Base-by-base conservation (phyloP, 2,113 vertebrate species). In the Silurus asotus region DNA sequence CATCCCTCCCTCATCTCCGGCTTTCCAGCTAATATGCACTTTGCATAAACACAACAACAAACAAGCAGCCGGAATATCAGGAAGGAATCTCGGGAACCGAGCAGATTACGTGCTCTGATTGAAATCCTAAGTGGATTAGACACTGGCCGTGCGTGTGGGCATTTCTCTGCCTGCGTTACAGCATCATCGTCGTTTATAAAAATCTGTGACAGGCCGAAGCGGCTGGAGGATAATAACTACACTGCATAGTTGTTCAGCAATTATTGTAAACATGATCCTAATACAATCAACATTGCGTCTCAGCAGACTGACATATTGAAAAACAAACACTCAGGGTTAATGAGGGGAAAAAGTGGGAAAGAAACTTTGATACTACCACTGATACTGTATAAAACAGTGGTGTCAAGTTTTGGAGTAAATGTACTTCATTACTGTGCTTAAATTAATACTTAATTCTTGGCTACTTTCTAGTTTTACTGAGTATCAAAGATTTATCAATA, bases 21-120 rank as follows among this genome's bases (percentile, higher is more conserved):
- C 10, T 61, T 48, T 61, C 37, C n/a, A 58, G 62, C 53, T 61
- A 76, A 83, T 81, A 83, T 48, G 28, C 37, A 51, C 58, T 64
- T 80, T 45, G 20, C 58, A 69, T 74, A 79, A 87, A 89, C 78
- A 89, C 64, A 84, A 19, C 80, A 75, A 76, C 72, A 84, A 87
- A 72, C 72, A 80, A 58, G 20, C 23, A 8, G 64, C 53, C 51
- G 75, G 19, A 13, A 28, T 58, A 53, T 85, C n/a, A 28, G 58
- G 23, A 76, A 48, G 64, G 53, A 55, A 69, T 56, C 14, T 2
- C 13, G 77, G 8, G 81, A 53, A 56, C 28, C 1, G 13, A 51
- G 45, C 1, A 4, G 67, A 56, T 82, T 53, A 9, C 15, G 81
- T 48, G 56, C 83, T 25, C 49, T 62, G 8, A 37, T 76, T 37